Conservation (phyloP, 1,140 invertebrate species). For the Chironomus tepperi region DNA sequence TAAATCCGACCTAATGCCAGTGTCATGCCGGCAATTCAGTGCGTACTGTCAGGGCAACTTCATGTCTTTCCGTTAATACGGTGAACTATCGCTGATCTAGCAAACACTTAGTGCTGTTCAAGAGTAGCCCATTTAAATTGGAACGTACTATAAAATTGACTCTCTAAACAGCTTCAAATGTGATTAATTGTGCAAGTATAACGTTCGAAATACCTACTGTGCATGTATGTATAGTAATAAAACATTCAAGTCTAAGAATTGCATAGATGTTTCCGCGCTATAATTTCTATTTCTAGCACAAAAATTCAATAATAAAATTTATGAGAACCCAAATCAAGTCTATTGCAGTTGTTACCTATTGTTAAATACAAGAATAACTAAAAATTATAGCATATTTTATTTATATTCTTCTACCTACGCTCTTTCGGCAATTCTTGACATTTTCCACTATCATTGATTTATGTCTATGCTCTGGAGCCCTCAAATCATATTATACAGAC, state of each 20-base stretch:
- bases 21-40: no score
- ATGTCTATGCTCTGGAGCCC: background rate
- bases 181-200: no score
- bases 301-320: background rate
- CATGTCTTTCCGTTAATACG: no score
- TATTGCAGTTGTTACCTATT: conserved; percentile 1
- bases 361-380: background rate
- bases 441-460: conserved; percentile 7
- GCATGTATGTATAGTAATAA: background rate
- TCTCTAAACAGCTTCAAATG: no score
- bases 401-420: background rate
- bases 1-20: no score
- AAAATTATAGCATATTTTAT: conserved; percentile 5
- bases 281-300: background rate
- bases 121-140: no score
- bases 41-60: no score
- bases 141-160: no score
- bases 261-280: conserved; percentile 11
- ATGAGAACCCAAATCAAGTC: background rate
- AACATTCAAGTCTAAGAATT: conserved; percentile 3
- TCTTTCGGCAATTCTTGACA: conserved; percentile 12
- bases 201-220: background rate
- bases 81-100: no score
- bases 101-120: no score
- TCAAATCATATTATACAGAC: background rate